Percentiles rank a stretch among this genome's conserved stretches.
Evolutionary conservation across 2,888 invertebrate genomes (phyloP).

Genomic region (Punctoribates punctum): DNA sequence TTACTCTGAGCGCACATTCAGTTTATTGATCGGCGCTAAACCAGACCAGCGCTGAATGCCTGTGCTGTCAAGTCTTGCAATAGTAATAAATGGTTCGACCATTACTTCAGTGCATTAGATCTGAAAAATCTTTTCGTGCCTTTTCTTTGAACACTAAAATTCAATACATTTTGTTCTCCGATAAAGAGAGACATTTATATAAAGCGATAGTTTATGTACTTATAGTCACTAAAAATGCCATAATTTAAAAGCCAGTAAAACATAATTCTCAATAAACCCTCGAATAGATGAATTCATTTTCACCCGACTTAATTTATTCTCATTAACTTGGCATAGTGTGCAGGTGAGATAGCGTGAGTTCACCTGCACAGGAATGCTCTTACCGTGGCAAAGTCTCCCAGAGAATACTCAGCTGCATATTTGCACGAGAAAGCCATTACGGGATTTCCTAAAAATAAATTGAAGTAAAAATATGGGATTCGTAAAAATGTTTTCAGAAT

Average conservation of each 20-base stretch:
- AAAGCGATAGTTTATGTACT: not conserved
- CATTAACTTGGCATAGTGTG: not conserved
- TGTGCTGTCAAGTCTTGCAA: conserved; percentile 11
- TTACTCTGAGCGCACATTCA: not conserved
- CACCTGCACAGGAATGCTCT: not conserved
- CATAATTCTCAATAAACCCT: not conserved
- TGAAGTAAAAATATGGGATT: no score
- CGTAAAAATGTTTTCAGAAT: no score
- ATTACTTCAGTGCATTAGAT: not conserved
- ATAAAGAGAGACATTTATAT: not conserved
- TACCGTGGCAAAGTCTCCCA: no score
- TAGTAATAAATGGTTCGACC: conserved; percentile 15
- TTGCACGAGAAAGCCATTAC: no score
- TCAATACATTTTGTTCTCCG: not conserved
- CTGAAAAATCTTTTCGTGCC: conserved; percentile 1
- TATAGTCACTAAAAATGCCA: not conserved
- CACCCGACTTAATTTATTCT: not conserved
- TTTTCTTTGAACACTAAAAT: not conserved
- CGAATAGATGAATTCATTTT: not conserved
- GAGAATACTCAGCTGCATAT: no score
- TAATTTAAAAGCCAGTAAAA: not conserved
- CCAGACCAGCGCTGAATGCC: not conserved
- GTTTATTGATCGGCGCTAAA: conserved; percentile 14
- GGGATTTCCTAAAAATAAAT: no score
- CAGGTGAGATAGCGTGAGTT: no score